phyloP scores from a whole-genome alignment of 2,888 invertebrate genomes.

The Lepidocyrtinus sp. region DNA sequence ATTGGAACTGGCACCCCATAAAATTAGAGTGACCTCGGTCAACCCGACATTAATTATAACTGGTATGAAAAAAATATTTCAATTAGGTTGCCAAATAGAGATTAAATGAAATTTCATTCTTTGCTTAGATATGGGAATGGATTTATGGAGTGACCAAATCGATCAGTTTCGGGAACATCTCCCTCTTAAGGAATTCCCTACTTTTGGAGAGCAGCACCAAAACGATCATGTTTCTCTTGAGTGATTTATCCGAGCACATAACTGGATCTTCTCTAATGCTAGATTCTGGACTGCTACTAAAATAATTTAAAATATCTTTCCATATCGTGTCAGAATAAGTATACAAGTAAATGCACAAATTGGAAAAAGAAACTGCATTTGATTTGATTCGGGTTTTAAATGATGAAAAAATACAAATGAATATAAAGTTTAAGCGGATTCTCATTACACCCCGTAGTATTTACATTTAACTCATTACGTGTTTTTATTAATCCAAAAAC shows the following conservation, averaged over 20 bases:
- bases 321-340: no score
- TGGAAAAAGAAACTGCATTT: no score
- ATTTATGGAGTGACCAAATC: constrained; percentile 85
- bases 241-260: constrained; percentile 71
- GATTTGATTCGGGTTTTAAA: no score
- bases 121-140: constrained; percentile 77
- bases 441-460: no score
- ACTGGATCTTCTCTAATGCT: constrained; percentile 60
- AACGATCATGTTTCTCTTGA: constrained; percentile 83
- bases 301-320: constrained; percentile 13
- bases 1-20: constrained; percentile 83
- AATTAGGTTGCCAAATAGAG: background rate
- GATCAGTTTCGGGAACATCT: constrained; percentile 83
- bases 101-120: background rate
- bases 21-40: constrained; percentile 89
- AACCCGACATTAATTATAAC: constrained; percentile 97
- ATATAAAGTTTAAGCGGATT: no score
- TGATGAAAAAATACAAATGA: no score
- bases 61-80: constrained; percentile 76
- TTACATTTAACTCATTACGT: no score
- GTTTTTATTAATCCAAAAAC: no score
- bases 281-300: constrained; percentile 56
- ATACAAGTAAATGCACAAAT: no score
- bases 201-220: constrained; percentile 87
- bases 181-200: constrained; percentile 83